A percentile compares a stretch with the other conserved stretches of the same genome.
Conservation (phyloP, 2,113 vertebrate species). For the Chlorodrepanis virens region DNA sequence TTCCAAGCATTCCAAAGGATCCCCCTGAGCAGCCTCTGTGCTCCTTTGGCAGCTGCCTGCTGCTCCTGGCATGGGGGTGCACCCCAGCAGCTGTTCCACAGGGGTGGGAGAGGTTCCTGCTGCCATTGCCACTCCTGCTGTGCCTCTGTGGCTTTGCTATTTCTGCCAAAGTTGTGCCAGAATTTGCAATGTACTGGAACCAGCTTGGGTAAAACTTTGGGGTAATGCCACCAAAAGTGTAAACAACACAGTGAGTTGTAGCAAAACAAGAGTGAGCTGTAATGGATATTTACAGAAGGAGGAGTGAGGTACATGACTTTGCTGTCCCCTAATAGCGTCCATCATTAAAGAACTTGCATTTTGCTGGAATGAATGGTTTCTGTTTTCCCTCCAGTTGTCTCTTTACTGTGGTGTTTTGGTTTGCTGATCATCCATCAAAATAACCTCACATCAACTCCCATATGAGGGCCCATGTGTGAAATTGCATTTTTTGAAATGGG, state of each 20-base stretch:
- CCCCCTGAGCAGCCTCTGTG: background rate
- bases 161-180: background rate
- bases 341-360: background rate
- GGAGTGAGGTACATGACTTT: background rate
- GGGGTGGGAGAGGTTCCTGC: background rate
- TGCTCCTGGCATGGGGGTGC: accelerated
- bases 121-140: background rate
- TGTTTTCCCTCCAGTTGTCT: background rate
- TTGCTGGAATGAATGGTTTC: background rate
- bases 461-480: background rate
- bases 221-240: background rate
- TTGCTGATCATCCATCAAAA: background rate
- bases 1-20: background rate
- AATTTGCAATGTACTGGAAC: accelerated
- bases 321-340: background rate
- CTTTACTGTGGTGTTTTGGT: background rate
- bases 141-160: background rate
- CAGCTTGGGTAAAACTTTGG: background rate
- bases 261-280: background rate
- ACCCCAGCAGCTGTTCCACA: accelerated
- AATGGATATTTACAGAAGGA: background rate
- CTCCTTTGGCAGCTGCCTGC: background rate
- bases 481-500: background rate
- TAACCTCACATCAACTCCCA: background rate
- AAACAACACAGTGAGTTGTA: background rate